Evolutionary conservation across 92 coral and sea anemone species (phyloP).

Genomic region (Epizoanthus stellaris): DNA sequence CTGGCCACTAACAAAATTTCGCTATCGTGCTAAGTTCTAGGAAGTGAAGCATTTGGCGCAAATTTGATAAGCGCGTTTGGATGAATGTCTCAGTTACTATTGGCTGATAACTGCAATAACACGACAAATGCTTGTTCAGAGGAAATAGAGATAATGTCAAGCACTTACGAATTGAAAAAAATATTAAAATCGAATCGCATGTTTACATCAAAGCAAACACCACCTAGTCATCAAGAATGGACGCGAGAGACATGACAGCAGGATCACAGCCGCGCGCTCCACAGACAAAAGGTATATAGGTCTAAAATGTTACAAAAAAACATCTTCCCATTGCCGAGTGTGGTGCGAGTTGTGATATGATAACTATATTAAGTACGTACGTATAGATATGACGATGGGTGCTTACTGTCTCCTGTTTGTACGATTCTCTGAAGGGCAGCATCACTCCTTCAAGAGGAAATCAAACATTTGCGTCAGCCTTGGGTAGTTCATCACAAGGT

Average conservation of each 20-base stretch:
- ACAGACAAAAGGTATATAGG: too few relatives aligned
- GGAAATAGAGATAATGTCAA: slow-evolving; percentile 26
- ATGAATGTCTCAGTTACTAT: neutral
- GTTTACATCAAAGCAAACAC: slow-evolving; percentile 21
- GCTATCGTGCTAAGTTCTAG: slow-evolving; percentile 24
- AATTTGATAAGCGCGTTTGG: slow-evolving; percentile 30
- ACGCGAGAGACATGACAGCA: neutral
- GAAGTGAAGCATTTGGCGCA: slow-evolving; percentile 31
- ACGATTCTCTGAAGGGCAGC: too few relatives aligned
- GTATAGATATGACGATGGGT: too few relatives aligned
- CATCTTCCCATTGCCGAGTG: too few relatives aligned
- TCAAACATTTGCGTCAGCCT: too few relatives aligned
- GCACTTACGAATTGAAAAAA: slow-evolving; percentile 7
- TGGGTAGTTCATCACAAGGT: too few relatives aligned
- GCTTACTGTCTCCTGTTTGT: too few relatives aligned
- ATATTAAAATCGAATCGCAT: slow-evolving; percentile 22
- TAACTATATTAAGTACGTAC: too few relatives aligned
- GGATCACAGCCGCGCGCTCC: neutral
- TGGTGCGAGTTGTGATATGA: too few relatives aligned
- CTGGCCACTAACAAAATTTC: slow-evolving; percentile 13
- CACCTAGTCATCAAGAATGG: neutral
- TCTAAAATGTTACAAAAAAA: too few relatives aligned
- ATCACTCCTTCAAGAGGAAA: too few relatives aligned
- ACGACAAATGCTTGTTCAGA: slow-evolving; percentile 24
- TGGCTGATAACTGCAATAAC: slow-evolving; percentile 24